These are phyloP conservation scores for Metopia argyrocephala DNA, from an alignment of 2,888 invertebrate species.

Conservation along the genomic window DNA sequence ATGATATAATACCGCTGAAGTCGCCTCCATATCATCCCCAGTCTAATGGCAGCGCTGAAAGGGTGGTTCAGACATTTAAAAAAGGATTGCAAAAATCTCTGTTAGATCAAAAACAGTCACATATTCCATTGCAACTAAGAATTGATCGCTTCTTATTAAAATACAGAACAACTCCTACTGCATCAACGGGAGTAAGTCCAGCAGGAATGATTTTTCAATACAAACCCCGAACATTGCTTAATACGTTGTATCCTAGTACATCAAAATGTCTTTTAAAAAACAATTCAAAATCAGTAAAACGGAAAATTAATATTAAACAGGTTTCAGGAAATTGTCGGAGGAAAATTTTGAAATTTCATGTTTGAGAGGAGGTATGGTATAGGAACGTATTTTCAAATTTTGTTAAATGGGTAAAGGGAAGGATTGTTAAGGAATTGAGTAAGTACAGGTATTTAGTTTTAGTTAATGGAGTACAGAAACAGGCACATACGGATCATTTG, in stretches of 20 bases:
- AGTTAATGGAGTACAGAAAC: slow-evolving; percentile 18
- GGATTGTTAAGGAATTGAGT: slow-evolving; percentile 18
- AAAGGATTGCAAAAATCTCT: too few relatives aligned
- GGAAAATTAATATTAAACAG: background rate
- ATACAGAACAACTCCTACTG: slow-evolving; percentile 20
- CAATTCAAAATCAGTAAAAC: slow-evolving; percentile 13
- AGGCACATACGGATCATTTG: too few relatives aligned
- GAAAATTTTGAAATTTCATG: background rate
- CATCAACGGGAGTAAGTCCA: slow-evolving; percentile 8
- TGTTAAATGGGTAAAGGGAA: slow-evolving; percentile 24
- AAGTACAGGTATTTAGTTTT: slow-evolving; percentile 26
- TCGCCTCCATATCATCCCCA: too few relatives aligned
- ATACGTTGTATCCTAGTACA: background rate
- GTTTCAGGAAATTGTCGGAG: background rate
- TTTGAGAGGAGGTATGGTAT: slow-evolving; percentile 17
- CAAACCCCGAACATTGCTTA: slow-evolving; percentile 38
- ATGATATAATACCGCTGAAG: slow-evolving; percentile 1
- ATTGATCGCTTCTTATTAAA: slow-evolving; percentile 16
- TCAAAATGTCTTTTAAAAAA: background rate
- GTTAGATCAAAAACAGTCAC: slow-evolving; percentile 3
- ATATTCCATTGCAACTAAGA: background rate
- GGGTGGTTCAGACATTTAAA: too few relatives aligned
- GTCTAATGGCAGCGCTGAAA: too few relatives aligned
- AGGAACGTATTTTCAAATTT: too few relatives aligned
- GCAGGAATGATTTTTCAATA: slow-evolving; percentile 19